These are phyloP conservation scores for Acrossocheilus wenchowensis DNA, from an alignment of 2,797 vertebrate genomes.

Conservation along the genomic window DNA sequence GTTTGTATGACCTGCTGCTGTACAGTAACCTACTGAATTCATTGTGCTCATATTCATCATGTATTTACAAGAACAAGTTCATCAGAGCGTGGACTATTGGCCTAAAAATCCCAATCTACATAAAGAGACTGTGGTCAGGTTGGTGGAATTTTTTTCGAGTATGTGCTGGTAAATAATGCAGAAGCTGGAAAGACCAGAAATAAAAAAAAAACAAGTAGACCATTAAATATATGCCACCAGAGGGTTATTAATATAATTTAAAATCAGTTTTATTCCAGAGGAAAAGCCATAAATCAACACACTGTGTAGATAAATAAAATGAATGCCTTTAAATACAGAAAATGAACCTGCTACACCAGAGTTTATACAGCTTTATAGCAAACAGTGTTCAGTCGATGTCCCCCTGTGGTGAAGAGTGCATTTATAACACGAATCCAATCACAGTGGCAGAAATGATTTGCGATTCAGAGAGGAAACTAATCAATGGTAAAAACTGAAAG, in stretches of 20 bases:
- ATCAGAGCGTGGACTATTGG: not conserved
- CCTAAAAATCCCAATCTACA: slow-evolving; percentile 14
- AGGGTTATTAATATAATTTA: not conserved
- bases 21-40: not conserved
- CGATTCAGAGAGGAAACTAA: not conserved
- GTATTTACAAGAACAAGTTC: not conserved
- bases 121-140: not conserved
- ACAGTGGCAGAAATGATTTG: not conserved
- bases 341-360: not conserved
- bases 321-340: not conserved
- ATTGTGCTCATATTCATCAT: not conserved
- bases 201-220: not conserved
- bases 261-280: not conserved
- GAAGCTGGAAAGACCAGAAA: not conserved
- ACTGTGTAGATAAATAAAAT: slow-evolving; percentile 11
- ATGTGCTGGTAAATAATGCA: not conserved
- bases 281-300: not conserved
- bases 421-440: not conserved
- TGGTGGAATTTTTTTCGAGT: not conserved
- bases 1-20: not conserved
- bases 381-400: not conserved
- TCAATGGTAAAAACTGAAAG: not conserved
- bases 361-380: not conserved
- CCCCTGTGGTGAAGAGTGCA: slow-evolving; percentile 8
- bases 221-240: not conserved